A percentile compares a stretch with the other conserved stretches of the same genome.
Evolutionary conservation across 2,113 vertebrate species (phyloP).

Genomic region (Sialia sialis): DNA sequence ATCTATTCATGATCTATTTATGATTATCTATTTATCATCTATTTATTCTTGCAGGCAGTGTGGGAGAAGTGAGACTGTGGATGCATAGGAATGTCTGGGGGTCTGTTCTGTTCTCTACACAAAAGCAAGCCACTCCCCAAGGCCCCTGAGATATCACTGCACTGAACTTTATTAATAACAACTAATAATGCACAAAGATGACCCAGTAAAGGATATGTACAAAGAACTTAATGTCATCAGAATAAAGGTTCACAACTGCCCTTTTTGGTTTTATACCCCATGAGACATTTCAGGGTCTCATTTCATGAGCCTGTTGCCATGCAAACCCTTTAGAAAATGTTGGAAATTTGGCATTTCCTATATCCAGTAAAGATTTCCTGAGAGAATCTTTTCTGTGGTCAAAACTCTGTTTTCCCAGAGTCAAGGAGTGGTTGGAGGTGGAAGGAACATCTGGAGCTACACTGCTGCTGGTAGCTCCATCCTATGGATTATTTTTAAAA

Average conservation of each 20-base stretch:
- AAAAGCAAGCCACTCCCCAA: not conserved
- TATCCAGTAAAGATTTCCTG: not conserved
- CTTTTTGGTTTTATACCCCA: not conserved
- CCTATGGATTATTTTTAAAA: not conserved
- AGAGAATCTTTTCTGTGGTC: not conserved
- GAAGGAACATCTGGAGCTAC: not conserved
- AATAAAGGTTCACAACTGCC: not conserved
- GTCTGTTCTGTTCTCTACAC: accelerated
- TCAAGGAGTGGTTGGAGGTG: not conserved
- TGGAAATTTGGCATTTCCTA: not conserved
- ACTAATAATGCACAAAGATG: not conserved
- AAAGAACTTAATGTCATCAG: not conserved
- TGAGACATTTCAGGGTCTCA: not conserved
- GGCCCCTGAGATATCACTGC: not conserved
- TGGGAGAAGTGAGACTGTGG: not conserved
- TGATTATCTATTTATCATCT: not conserved
- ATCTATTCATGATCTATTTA: not conserved
- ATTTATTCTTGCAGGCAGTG: not conserved
- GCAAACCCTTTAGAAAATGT: not conserved
- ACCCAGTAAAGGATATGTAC: not conserved
- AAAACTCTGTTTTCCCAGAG: not conserved
- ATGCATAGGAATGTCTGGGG: not conserved
- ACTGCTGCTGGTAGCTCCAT: not conserved
- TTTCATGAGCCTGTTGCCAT: not conserved
- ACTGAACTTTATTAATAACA: not conserved